A percentile compares a stretch with the other conserved stretches of the same genome.
Evolutionary conservation across 2,797 vertebrate genomes (phyloP).

Genomic region (Halcyon chelicuti): DNA sequence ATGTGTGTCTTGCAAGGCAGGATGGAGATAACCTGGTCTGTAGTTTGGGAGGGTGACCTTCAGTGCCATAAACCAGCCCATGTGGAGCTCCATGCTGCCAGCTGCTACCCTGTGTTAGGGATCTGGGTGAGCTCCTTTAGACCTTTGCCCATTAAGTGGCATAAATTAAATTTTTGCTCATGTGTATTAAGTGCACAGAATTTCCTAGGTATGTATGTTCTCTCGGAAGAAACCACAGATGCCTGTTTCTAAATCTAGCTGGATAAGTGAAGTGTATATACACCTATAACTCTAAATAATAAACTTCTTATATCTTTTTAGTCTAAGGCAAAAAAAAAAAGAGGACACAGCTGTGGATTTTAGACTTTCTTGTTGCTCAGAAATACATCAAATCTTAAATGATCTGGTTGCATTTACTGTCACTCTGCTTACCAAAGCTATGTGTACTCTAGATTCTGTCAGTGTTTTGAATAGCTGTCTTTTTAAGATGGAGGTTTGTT

Average conservation of each 20-base stretch:
- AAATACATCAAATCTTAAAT: background rate
- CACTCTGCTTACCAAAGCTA: background rate
- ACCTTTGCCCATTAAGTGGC: background rate
- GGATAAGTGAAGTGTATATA: background rate
- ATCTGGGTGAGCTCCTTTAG: background rate
- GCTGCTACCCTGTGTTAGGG: background rate
- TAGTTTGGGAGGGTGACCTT: background rate
- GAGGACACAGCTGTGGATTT: background rate
- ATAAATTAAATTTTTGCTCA: background rate
- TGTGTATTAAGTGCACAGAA: background rate
- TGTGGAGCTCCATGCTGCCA: background rate
- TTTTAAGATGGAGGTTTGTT: background rate
- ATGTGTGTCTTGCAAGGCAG: background rate
- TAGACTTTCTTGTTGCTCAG: background rate
- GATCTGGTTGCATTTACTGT: background rate
- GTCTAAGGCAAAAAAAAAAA: background rate
- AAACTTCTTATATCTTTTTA: background rate
- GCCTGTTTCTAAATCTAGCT: background rate
- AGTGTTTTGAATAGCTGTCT: background rate
- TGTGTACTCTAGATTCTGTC: background rate
- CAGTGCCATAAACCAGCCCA: rapidly evolving
- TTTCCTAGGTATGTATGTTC: background rate
- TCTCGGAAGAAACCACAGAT: background rate
- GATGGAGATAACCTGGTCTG: background rate
- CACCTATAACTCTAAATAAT: background rate